phyloP scores from a whole-genome alignment of 2,113 vertebrate species.

The Laticauda colubrina region DNA sequence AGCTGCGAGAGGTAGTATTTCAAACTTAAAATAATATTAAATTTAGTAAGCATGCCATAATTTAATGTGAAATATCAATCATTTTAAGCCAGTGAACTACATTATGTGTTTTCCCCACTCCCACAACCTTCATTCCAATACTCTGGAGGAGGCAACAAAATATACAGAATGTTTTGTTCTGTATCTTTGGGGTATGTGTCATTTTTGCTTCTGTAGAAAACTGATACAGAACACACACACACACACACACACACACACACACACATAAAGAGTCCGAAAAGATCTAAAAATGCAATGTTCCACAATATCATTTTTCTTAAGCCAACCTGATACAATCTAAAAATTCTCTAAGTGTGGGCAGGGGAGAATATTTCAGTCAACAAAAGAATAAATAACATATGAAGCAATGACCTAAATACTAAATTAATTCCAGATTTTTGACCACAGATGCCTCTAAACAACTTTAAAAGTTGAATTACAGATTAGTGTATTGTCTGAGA shows the following conservation, averaged over 20 bases:
- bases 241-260: not conserved
- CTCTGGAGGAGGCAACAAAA: not conserved
- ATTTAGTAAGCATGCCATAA: not conserved
- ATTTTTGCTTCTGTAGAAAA: not conserved
- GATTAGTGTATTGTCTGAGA: slow-evolving; percentile 55
- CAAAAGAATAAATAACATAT: slow-evolving; percentile 39
- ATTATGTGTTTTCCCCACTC: slow-evolving; percentile 5
- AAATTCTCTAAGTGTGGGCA: slow-evolving; percentile 8
- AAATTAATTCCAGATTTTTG: slow-evolving; percentile 58
- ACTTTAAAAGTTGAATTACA: slow-evolving; percentile 52
- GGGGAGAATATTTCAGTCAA: slow-evolving; percentile 33
- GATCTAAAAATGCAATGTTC: not conserved
- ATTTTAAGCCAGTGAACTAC: not conserved
- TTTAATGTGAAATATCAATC: not conserved
- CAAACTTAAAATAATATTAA: not conserved
- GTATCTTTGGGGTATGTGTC: not conserved
- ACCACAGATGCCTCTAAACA: slow-evolving; percentile 40
- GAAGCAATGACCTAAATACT: slow-evolving; percentile 15
- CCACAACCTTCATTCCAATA: not conserved
- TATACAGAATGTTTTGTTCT: not conserved
- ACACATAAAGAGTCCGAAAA: not conserved
- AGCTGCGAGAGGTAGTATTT: not conserved
- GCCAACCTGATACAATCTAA: slow-evolving; percentile 19
- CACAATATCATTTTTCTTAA: not conserved
- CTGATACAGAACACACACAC: not conserved